Conservation (phyloP, 1,140 invertebrate species). For the Vanessa atalanta region DNA sequence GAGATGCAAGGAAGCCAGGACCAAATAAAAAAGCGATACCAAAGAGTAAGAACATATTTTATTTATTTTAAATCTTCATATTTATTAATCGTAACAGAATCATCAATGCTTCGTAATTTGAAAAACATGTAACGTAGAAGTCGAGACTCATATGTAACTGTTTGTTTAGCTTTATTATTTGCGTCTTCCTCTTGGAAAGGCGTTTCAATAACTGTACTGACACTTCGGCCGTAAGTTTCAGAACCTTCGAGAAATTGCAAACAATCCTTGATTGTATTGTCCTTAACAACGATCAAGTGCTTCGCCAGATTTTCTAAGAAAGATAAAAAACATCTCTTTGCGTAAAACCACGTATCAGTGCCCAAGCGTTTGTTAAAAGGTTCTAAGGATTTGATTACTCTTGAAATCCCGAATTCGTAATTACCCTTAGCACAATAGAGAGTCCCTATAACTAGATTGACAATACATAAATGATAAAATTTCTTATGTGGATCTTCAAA, state of each 20-base stretch:
- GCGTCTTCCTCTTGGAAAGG: slow-evolving; percentile 88
- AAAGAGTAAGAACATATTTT: slow-evolving; percentile 53
- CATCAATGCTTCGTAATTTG: slow-evolving; percentile 83
- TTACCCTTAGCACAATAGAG: slow-evolving; percentile 99
- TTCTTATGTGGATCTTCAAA: slow-evolving; percentile 97
- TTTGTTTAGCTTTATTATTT: slow-evolving; percentile 90
- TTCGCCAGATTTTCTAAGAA: slow-evolving; percentile 96
- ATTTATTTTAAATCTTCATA: slow-evolving; percentile 77
- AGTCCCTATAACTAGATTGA: slow-evolving; percentile 99
- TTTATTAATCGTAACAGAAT: slow-evolving; percentile 77
- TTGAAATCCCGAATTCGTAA: slow-evolving; percentile 99
- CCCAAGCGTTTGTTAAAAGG: slow-evolving; percentile 97
- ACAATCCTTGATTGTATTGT: slow-evolving; percentile 94
- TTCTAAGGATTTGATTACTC: slow-evolving; percentile 98
- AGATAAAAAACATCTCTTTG: slow-evolving; percentile 96
- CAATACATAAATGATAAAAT: slow-evolving; percentile 98
- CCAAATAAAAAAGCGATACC: slow-evolving; percentile 67
- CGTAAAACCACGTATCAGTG: slow-evolving; percentile 98
- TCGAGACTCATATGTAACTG: slow-evolving; percentile 95
- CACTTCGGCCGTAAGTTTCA: slow-evolving; percentile 92
- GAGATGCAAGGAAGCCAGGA: slow-evolving; percentile 79
- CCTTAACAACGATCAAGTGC: slow-evolving; percentile 94
- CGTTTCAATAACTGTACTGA: slow-evolving; percentile 91
- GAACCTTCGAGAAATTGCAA: slow-evolving; percentile 96
- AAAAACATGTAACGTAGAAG: slow-evolving; percentile 92